Evolutionary conservation across 2,797 vertebrate species (phyloP), one percentile per base, ranked within the genome.

Genomic region (Spondyliosoma cantharus): DNA sequence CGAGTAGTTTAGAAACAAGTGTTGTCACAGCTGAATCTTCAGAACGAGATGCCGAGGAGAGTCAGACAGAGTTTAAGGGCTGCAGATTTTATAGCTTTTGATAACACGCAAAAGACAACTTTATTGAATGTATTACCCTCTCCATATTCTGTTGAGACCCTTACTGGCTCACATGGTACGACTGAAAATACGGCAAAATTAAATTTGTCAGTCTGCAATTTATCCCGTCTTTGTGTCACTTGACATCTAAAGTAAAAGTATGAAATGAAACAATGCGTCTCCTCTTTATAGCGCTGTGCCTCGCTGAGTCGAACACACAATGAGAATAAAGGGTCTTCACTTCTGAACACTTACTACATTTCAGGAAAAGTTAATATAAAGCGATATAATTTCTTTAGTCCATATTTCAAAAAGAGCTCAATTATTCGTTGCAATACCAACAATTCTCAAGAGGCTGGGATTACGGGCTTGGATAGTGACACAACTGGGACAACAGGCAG

Each of bases 11-110:
- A 71, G 56, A 79, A 85, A 72, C 80, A 60, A 87, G 78, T 71
- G 67, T 76, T 54, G 68, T 56, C 81, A 77, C 87, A 87, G 88
- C 85, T 86, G 86, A 87, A 60, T 72, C 84, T 77, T 84, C 27
- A 89, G 65, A 71, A 66, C 69, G 37, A 73, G 25, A 83, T 19
- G 4, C 54, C n/a, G 37, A 75, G 72, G 48, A 29, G 37, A 78
- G 46, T 65, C 68, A 12, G 49, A 45, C 68, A 8, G 79, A 78
- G 37, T 81, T 83, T 72, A 73, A 4, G 11, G 45, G 43, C 78
- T 54, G 60, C 45, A 61, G n/a, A 63, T 70, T 83, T 83, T 76
- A 83, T 46, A 69, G 86, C 78, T 76, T 89, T 71, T 78, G 75
- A 92, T 86, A 78, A 79, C 68, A 78, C 9, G 4, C 60, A 85